Evolutionary conservation across 2,888 invertebrate species (phyloP), one percentile per base, ranked within the genome.

Genomic region (Strigamia maritima): DNA sequence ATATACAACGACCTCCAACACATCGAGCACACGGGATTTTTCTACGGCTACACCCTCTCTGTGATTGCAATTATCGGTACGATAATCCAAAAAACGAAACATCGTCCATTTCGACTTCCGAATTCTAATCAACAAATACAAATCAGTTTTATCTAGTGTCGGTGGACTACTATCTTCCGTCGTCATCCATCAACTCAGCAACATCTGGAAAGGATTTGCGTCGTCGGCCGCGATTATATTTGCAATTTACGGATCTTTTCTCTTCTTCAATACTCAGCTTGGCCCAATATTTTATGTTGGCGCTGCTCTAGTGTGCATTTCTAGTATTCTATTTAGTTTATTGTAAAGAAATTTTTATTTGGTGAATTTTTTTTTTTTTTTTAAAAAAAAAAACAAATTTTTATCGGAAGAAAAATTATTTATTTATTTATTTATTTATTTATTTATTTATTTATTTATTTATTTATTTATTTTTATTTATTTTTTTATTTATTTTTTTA

Each of bases 131-230:
- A n/a, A n/a, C n/a, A n/a, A n/a, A n/a, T n/a, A n/a, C n/a, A n/a
- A n/a, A n/a, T 28, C 22, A 70, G 70, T 24, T 19, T 19, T 70
- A 14, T 70, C 70, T 70, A 28, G 26, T 14, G 14, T 24, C 14
- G 70, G 70, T 12, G 70, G 70, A 12, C 3, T 70, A n/a, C 14
- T 70, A 2, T 70, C 70, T 3, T 24, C 70, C 14, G 4, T 70
- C 14, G 70, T 70, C 26, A 70, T 70, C 2, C 70, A 28, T 70
- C 28, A 70, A 14, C 70, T 70, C 26, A 70, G 12, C 12, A 70
- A 70, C 22, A 70, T 70, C 70, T 70, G 70, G 70, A 70, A 28
- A 70, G 70, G 70, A 6, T 70, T 70, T 14, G 70, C 70, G 16
- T 70, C 70, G 14, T 24, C 70, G 2, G 70, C 70, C 3, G 70